Evolutionary conservation across 2,888 invertebrate genomes (phyloP).

Genomic region (Drosophila mimetica): DNA sequence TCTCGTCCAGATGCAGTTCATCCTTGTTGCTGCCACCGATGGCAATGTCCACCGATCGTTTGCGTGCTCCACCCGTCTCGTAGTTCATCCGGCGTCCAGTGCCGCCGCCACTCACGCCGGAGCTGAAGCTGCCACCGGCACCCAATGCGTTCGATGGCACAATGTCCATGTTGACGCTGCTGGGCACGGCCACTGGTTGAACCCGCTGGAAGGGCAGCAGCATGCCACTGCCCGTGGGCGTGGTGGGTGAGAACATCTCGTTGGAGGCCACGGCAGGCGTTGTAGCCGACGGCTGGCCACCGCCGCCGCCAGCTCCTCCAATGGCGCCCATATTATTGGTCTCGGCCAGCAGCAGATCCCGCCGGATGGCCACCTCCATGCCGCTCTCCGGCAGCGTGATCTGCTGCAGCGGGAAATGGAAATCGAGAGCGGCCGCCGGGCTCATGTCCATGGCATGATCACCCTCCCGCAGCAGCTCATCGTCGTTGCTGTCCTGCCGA

Average conservation of each 20-base stretch:
- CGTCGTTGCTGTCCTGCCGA: slow-evolving; percentile 81
- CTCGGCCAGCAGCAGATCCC: slow-evolving; percentile 78
- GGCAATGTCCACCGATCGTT: slow-evolving; percentile 84
- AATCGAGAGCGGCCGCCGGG: slow-evolving; percentile 74
- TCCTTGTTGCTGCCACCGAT: slow-evolving; percentile 84
- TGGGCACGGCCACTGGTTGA: slow-evolving; percentile 84
- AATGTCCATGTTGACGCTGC: slow-evolving; percentile 83
- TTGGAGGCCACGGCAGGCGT: slow-evolving; percentile 51
- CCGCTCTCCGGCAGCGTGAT: slow-evolving; percentile 82
- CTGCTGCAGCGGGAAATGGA: slow-evolving; percentile 82
- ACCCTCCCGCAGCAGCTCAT: slow-evolving; percentile 71
- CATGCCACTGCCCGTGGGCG: slow-evolving; percentile 79
- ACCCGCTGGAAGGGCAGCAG: slow-evolving; percentile 84
- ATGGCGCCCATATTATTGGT: slow-evolving; percentile 50
- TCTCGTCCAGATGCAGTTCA: slow-evolving; percentile 90
- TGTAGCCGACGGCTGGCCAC: slow-evolving; percentile 23
- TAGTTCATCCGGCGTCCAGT: slow-evolving; percentile 65
- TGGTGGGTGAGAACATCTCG: slow-evolving; percentile 84
- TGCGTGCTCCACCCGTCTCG: slow-evolving; percentile 77
- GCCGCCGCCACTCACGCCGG: slow-evolving; percentile 26
- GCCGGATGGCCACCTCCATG: slow-evolving; percentile 84
- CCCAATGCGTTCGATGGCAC: slow-evolving; percentile 84
- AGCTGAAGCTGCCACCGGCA: slow-evolving; percentile 46
- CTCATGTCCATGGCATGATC: slow-evolving; percentile 73
- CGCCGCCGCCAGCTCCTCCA: slow-evolving; percentile 21